A percentile compares a stretch with the other conserved stretches of the same genome.
Conservation (phyloP, 1,140 invertebrate genomes). For the Pantala flavescens region DNA sequence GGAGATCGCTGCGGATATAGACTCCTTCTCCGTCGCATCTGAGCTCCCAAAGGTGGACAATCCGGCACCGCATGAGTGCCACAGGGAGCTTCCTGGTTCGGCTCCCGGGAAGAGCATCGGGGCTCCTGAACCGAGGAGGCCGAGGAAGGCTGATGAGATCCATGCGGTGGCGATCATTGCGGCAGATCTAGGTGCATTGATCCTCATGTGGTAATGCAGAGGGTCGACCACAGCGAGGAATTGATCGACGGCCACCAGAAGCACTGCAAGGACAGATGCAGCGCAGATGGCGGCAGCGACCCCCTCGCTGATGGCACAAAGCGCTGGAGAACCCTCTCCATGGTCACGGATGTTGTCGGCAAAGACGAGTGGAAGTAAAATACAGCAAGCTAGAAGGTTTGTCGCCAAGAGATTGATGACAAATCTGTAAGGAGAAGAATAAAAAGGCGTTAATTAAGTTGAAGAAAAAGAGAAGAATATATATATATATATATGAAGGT, state of each 20-base stretch:
- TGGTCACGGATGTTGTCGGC: slow-evolving; percentile 31
- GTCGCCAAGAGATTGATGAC: slow-evolving; percentile 29
- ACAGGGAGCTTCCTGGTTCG: slow-evolving; percentile 14
- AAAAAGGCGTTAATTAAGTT: too few relatives aligned
- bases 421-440: neutral
- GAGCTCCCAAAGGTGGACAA: neutral
- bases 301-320: slow-evolving; percentile 39
- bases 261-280: slow-evolving; percentile 54
- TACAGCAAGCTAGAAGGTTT: slow-evolving; percentile 49
- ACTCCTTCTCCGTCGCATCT: neutral
- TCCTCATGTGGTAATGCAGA: slow-evolving; percentile 65
- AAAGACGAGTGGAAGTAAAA: slow-evolving; percentile 48
- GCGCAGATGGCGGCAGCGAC: slow-evolving; percentile 41
- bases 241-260: slow-evolving; percentile 74
- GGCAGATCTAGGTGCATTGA: slow-evolving; percentile 59
- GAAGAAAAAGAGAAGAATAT: too few relatives aligned
- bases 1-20: neutral
- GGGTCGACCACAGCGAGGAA: slow-evolving; percentile 80
- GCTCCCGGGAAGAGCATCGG: neutral
- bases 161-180: slow-evolving; percentile 56
- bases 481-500: too few relatives aligned
- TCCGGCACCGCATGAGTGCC: neutral
- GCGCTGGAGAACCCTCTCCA: slow-evolving; percentile 26
- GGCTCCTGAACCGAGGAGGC: slow-evolving; percentile 33
- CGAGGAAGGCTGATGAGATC: slow-evolving; percentile 49